Evolutionary conservation across 1,140 invertebrate genomes (phyloP).

Genomic region (Apis laboriosa): DNA sequence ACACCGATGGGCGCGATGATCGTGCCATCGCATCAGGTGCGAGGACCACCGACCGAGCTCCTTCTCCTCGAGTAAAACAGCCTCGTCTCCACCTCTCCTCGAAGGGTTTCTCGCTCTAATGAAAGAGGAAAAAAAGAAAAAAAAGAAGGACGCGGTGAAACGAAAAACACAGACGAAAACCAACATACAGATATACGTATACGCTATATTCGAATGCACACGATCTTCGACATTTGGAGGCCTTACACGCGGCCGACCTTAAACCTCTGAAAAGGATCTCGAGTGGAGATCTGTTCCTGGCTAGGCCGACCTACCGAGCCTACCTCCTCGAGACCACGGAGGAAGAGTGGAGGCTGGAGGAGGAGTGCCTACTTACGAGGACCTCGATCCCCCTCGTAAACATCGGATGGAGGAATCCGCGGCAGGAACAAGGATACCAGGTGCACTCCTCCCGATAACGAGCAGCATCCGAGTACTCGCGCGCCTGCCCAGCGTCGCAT

Average conservation of each 20-base stretch:
- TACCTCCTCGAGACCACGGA: constrained; percentile 28
- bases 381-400: constrained; percentile 65
- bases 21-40: constrained; percentile 29
- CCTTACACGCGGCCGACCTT: constrained; percentile 37
- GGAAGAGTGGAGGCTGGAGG: not conserved
- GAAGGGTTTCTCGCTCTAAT: not conserved
- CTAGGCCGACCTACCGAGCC: constrained; percentile 50
- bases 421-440: constrained; percentile 65
- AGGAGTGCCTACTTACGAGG: constrained; percentile 63
- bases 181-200: too few relatives aligned
- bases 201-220: too few relatives aligned
- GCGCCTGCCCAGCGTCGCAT: constrained; percentile 44
- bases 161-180: constrained; percentile 5
- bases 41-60: constrained; percentile 16
- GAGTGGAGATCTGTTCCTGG: constrained; percentile 52
- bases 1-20: constrained; percentile 21
- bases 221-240: constrained; percentile 55
- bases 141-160: too few relatives aligned
- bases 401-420: constrained; percentile 65
- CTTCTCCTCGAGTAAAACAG: too few relatives aligned
- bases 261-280: constrained; percentile 33
- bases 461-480: constrained; percentile 41
- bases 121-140: not conserved
- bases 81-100: not conserved
- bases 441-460: constrained; percentile 64